Conservation (phyloP, 2,797 vertebrate genomes). For the Onychomys torridus region DNA sequence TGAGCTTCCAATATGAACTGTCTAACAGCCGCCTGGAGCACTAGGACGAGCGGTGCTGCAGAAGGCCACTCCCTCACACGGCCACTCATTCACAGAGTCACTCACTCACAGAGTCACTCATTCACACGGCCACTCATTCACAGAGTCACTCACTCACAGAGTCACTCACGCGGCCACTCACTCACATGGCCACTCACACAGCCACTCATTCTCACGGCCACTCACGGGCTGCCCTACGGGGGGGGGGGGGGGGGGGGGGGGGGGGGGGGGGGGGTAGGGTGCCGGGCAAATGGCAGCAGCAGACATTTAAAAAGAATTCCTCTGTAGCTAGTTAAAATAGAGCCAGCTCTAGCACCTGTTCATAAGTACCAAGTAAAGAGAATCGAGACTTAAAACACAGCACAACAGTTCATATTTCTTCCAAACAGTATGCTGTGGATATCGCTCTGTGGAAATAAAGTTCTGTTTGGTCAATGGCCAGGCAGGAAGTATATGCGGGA, state of each 20-base stretch:
- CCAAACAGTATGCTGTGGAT: background rate
- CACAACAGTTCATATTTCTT: background rate
- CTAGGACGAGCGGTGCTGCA: background rate
- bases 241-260: too few relatives aligned
- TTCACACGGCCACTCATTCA: too few relatives aligned
- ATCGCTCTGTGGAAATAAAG: too few relatives aligned
- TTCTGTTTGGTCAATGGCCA: too few relatives aligned
- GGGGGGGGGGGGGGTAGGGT: too few relatives aligned
- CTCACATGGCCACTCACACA: too few relatives aligned
- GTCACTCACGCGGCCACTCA: too few relatives aligned
- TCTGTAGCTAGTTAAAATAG: background rate
- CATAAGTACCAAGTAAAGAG: background rate
- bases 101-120: too few relatives aligned
- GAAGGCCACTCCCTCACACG: background rate
- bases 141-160: too few relatives aligned
- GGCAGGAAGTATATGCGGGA: too few relatives aligned
- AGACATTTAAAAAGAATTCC: background rate
- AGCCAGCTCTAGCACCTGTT: background rate
- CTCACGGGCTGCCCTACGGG: background rate
- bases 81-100: too few relatives aligned
- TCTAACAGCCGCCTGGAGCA: background rate
- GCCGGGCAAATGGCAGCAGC: background rate
- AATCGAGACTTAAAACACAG: background rate
- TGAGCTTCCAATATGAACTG: background rate
- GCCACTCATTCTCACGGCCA: too few relatives aligned